phyloP scores from a whole-genome alignment of 1,140 invertebrate species.

The Cotesia chilonis region DNA sequence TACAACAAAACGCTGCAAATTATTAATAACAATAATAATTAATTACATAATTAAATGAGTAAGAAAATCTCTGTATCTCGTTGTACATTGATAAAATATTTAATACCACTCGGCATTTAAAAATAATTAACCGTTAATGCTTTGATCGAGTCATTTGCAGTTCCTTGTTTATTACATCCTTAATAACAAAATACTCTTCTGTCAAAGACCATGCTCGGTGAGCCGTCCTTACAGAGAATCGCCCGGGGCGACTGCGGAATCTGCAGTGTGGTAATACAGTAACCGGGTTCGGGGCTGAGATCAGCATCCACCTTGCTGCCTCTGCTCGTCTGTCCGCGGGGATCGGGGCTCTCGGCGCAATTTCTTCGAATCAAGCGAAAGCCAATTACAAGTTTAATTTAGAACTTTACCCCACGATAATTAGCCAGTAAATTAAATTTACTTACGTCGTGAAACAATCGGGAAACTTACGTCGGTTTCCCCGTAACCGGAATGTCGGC shows the following conservation, averaged over 20 bases:
- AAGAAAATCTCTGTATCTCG: no score
- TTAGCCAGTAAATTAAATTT: constrained; percentile 64
- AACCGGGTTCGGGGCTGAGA: constrained; percentile 15
- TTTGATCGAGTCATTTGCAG: constrained; percentile 12
- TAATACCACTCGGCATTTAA: background rate
- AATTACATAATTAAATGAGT: no score
- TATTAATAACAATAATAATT: no score
- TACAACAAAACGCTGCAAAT: background rate
- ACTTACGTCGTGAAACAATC: constrained; percentile 62
- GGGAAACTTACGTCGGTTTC: constrained; percentile 47
- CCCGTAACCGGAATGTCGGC: constrained; percentile 23
- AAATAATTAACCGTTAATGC: background rate
- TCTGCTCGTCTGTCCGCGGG: background rate
- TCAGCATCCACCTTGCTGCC: no score
- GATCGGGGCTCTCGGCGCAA: constrained; percentile 48
- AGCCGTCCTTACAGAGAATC: constrained; percentile 29
- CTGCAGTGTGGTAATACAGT: constrained; percentile 12
- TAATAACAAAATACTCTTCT: background rate
- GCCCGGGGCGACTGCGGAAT: constrained; percentile 1
- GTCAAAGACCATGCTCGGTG: constrained; percentile 12
- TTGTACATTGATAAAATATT: background rate
- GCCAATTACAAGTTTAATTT: constrained; percentile 66
- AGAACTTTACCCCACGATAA: constrained; percentile 60
- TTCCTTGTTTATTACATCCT: constrained; percentile 17
- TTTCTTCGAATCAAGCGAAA: constrained; percentile 65